Base-by-base conservation (phyloP, 2,797 vertebrate genomes). In the Ctenosaura bakeri region DNA sequence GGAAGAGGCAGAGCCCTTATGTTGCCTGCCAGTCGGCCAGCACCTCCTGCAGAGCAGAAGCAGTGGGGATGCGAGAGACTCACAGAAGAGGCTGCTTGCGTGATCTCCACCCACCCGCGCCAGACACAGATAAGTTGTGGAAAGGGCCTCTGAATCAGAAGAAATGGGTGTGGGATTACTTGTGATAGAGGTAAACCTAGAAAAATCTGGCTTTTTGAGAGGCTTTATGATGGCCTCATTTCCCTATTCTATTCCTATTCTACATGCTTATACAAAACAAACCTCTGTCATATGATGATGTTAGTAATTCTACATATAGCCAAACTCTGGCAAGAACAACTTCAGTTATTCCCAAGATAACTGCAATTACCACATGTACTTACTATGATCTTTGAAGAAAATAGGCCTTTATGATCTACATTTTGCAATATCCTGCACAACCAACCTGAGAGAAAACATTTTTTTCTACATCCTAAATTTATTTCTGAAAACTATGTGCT, bases 401-500 rank as follows among this genome's bases (percentile, higher is more conserved):
- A 79, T 16, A 16, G 6, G 12, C 20, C 29, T 35, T 79, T 79
- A 38, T 42, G n/a, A 35, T 66, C 20, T 18, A 50, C 46, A 56
- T 32, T 32, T 54, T 8, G 56, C 86, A 26, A 83, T 93, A 6
- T 18, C 90, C 32, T 52, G n/a, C 83, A 42, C 6, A 87, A 56
- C 69, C 24, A 32, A 59, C 18, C 22, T 84, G 86, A 93, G 54
- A 52, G 87, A 3, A 16, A 0, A 59, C 3, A 62, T 89, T 91
- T 82, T 89, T 90, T 18, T 7, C 4, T 4, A 50, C 32, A 18
- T 38, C 92, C 88, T 88, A 88, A 92, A 90, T 93, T 93, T 64
- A 90, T 14, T 81, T 29, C 29, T 88, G 56, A 93, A 92, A 87
- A 2, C 77, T 88, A 66, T 91, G 90, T 91, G 26, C 38, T 54